Percentiles rank a stretch among this genome's conserved stretches.
Conservation (phyloP, 2,113 vertebrate species). For the Balaenoptera acutorostrata region DNA sequence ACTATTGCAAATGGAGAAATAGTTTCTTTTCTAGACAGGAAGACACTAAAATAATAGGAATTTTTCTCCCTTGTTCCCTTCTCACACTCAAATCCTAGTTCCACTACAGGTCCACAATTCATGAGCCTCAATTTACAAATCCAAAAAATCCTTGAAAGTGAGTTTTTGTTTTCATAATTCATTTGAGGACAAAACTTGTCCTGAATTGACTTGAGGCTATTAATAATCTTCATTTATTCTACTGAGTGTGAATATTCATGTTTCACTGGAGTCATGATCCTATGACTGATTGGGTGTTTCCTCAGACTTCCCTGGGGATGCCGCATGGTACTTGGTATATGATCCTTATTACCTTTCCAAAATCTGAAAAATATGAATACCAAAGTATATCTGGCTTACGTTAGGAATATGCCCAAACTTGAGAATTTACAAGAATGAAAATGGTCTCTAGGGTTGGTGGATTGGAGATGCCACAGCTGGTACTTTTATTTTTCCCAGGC, state of each 20-base stretch:
- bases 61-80: background rate
- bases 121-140: background rate
- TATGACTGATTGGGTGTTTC: background rate
- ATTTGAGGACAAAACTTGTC: background rate
- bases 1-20: background rate
- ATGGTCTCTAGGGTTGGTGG: background rate
- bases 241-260: background rate
- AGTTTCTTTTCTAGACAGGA: background rate
- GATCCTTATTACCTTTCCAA: background rate
- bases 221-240: background rate
- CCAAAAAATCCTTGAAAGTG: background rate
- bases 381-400: background rate
- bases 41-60: background rate
- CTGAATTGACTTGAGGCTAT: background rate
- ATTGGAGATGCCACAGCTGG: background rate
- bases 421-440: constrained; percentile 6
- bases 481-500: background rate
- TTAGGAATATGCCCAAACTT: background rate
- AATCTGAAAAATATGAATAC: background rate
- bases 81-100: background rate
- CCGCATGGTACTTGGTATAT: background rate
- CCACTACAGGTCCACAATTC: background rate
- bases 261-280: background rate
- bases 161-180: background rate
- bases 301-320: background rate